Evolutionary conservation across 2,888 invertebrate species (phyloP).

Genomic region (Lamellibrachia columna): DNA sequence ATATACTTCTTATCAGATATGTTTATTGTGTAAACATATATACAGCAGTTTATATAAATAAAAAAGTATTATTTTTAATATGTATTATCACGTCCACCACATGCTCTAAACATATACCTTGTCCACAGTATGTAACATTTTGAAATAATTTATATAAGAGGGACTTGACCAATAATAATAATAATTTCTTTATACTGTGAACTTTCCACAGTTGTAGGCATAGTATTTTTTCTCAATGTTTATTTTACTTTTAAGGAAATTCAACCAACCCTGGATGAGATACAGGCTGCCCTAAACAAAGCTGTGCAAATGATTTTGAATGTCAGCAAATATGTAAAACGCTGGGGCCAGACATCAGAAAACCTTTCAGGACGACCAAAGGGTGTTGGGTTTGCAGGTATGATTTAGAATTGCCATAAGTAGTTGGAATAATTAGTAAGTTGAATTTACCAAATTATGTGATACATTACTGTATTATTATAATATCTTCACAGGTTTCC

Average conservation of each 20-base stretch:
- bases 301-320: constrained; percentile 74
- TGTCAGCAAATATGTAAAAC: not conserved
- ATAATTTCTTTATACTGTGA: not conserved
- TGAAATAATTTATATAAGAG: no score
- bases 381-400: not conserved
- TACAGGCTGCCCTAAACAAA: constrained; percentile 84
- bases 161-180: not conserved
- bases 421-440: not conserved
- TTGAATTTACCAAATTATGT: not conserved
- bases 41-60: not conserved
- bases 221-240: not conserved
- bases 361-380: not conserved
- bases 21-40: no score
- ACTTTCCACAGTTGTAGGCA: not conserved
- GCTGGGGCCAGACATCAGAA: not conserved
- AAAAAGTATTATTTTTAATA: not conserved
- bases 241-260: constrained; percentile 66
- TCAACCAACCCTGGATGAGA: constrained; percentile 86
- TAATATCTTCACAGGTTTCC: no score
- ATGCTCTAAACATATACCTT: not conserved
- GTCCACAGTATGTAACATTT: not conserved
- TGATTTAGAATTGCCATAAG: not conserved
- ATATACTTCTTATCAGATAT: no score
- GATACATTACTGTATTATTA: not conserved
- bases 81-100: not conserved